Base-by-base conservation (phyloP, 2,113 vertebrate genomes). In the Hippocampus barbouri region DNA sequence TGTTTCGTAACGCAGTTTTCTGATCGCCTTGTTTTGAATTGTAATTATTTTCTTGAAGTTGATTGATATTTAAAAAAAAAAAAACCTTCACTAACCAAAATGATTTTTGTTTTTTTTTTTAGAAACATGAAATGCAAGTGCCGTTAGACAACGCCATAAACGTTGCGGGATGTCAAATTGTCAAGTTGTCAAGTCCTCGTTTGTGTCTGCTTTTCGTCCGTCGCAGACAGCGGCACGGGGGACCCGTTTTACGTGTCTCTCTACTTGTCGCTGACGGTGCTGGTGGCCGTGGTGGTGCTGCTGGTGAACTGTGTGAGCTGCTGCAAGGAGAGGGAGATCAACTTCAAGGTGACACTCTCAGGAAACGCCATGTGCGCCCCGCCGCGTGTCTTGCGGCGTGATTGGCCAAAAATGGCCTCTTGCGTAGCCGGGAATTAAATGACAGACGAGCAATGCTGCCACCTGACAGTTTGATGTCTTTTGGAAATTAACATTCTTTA, bases 281-380 rank as follows among this genome's bases (percentile, higher is more conserved):
- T 98, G 25, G 81, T 95, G 60, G 86, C 92, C 23, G 82, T 97
- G 79, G 88, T 96, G 41, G 86, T 96, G 66, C 68, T 95, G 82
- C 88, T 97, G 41, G 89, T 92, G 62, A 96, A 97, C 88, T 99
- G 97, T 76, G 91, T 94, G 60, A 96, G 93, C 89, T 99, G 97
- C 92, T 99, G 97, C 88, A 99, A 99, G 88, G 94, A 97, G 75
- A 93, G 92, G 0, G 96, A 97, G 87, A 98, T 99, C 87, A 93
- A 97, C 90, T 99, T 99, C 88, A 98, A 99, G 95, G 97, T 98
- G 72, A 89, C 93, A 92, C 21, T 63, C 49, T 38, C 4, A 14
- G 41, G 12, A 61, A 72, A 51, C 67, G 68, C 74, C 5, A 49
- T 57, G 69, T 56, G 41, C 72, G 49, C 34, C 76, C 23, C 51